Conservation (phyloP, 2,888 invertebrate genomes). For the Chesias legatella region DNA sequence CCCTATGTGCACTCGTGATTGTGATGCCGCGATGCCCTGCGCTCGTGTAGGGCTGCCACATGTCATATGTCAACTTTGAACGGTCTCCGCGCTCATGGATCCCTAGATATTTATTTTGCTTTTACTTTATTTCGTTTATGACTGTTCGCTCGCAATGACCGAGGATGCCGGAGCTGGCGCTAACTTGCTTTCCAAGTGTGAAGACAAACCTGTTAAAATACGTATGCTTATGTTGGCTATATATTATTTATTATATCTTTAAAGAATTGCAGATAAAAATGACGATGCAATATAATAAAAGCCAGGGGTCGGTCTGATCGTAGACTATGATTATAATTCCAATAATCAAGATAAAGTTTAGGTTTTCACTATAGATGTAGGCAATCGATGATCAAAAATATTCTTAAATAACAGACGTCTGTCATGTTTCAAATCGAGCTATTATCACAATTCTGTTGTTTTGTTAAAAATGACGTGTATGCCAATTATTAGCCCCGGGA, state of each 20-base stretch:
- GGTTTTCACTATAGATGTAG: too few relatives aligned
- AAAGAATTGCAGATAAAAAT: not conserved
- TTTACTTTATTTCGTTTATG: slow-evolving; percentile 28
- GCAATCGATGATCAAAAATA: too few relatives aligned
- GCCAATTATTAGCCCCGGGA: too few relatives aligned
- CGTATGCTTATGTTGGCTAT: slow-evolving; percentile 15
- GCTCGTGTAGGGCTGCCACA: slow-evolving; percentile 43
- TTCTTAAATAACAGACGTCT: too few relatives aligned
- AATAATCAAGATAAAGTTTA: too few relatives aligned
- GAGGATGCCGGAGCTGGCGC: slow-evolving; percentile 23
- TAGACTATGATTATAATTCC: too few relatives aligned
- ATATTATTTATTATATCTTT: not conserved
- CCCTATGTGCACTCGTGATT: slow-evolving; percentile 53
- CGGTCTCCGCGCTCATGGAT: slow-evolving; percentile 40
- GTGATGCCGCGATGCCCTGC: slow-evolving; percentile 53
- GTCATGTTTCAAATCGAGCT: too few relatives aligned
- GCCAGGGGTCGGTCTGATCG: too few relatives aligned
- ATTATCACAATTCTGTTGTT: not conserved
- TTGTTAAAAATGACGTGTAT: too few relatives aligned
- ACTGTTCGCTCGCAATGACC: slow-evolving; percentile 23
- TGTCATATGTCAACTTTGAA: slow-evolving; percentile 39
- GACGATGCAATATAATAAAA: too few relatives aligned
- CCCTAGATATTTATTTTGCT: slow-evolving; percentile 29
- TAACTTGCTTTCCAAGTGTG: slow-evolving; percentile 21
- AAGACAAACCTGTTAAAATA: slow-evolving; percentile 23